These are phyloP conservation scores for Ferrisia virgata DNA, from an alignment of 2,888 invertebrate species.

Conservation along the genomic window DNA sequence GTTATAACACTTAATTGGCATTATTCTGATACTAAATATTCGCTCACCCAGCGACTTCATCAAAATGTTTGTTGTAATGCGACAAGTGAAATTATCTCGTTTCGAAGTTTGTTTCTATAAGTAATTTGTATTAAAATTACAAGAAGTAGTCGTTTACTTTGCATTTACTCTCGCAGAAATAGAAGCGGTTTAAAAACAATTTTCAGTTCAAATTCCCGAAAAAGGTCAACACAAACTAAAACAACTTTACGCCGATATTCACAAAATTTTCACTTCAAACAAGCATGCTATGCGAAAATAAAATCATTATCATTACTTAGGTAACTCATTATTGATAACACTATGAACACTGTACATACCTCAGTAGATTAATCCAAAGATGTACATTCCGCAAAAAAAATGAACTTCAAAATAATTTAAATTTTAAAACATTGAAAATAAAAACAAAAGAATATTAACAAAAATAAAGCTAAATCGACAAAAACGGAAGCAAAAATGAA, in stretches of 20 bases:
- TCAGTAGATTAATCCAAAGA: not conserved
- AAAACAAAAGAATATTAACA: not conserved
- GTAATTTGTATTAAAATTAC: no score
- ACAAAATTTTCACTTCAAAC: no score
- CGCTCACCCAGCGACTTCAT: not conserved
- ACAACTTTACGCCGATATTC: no score
- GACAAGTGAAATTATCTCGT: not conserved
- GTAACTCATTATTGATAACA: no score
- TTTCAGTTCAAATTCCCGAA: no score
- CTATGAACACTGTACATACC: not conserved
- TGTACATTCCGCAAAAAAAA: not conserved
- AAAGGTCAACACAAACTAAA: no score
- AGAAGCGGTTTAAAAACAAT: no score
- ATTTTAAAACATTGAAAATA: not conserved
- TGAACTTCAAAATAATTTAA: not conserved
- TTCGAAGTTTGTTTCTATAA: not conserved
- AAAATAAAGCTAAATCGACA: not conserved
- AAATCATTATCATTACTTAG: no score
- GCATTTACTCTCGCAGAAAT: no score
- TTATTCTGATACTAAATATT: not conserved
- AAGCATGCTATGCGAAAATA: no score
- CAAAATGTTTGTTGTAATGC: not conserved
- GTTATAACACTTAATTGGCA: no score
- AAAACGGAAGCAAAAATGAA: slow-evolving; percentile 10
- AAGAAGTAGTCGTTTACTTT: no score